These are phyloP conservation scores for Struthidea cinerea DNA, from an alignment of 2,113 vertebrate species.

Conservation along the genomic window DNA sequence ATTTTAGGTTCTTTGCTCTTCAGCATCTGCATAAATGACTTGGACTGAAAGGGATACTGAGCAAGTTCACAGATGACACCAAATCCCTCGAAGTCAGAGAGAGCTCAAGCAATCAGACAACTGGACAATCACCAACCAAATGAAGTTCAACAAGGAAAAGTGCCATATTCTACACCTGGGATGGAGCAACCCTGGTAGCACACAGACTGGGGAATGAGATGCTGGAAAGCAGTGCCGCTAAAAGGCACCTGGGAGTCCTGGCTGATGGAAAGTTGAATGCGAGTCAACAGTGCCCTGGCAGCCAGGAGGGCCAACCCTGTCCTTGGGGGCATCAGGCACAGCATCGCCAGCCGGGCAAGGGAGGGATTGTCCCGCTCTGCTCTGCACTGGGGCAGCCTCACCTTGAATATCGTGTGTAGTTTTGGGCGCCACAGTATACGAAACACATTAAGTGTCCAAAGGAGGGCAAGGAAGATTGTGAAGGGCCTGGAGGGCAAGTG, in stretches of 20 bases:
- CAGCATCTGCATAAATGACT: neutral
- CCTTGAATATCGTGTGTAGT: rapidly evolving
- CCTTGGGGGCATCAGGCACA: neutral
- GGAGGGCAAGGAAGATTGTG: neutral
- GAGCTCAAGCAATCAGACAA: rapidly evolving
- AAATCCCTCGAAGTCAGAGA: neutral
- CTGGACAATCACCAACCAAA: neutral
- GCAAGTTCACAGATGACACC: neutral
- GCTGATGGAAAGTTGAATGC: rapidly evolving
- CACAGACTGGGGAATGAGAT: rapidly evolving
- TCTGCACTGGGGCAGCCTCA: rapidly evolving
- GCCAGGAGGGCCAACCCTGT: neutral
- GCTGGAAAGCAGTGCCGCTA: rapidly evolving
- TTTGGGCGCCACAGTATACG: rapidly evolving
- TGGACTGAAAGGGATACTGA: too few species aligned
- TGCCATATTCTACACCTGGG: too few species aligned
- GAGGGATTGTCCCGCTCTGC: neutral
- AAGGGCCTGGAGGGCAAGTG: neutral
- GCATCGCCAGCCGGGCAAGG: rapidly evolving
- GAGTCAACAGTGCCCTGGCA: neutral
- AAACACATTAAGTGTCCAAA: neutral
- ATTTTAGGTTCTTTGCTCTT: neutral
- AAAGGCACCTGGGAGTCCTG: rapidly evolving
- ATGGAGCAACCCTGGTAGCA: neutral
- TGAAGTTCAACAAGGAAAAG: neutral